phyloP scores from a whole-genome alignment of 2,888 invertebrate genomes.

The Torymus aiolomorphi region DNA sequence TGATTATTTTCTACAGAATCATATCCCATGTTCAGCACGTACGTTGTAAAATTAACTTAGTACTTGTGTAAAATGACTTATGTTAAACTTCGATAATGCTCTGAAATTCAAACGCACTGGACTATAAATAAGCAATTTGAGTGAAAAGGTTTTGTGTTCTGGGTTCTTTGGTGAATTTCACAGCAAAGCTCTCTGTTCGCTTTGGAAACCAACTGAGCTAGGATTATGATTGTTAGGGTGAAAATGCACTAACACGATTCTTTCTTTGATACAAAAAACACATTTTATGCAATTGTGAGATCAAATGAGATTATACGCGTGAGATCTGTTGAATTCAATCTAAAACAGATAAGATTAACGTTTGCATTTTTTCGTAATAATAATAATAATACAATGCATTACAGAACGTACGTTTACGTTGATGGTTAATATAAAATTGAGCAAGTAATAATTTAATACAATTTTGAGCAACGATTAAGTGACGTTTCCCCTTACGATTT shows the following conservation, averaged over 20 bases:
- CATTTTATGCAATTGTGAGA: background rate
- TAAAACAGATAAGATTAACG: no score
- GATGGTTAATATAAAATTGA: background rate
- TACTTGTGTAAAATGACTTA: conserved; percentile 44
- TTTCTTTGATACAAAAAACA: background rate
- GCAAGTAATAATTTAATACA: background rate
- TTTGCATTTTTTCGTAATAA: no score
- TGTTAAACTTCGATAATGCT: conserved; percentile 44
- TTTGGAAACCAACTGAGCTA: conserved; percentile 44
- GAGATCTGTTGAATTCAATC: no score
- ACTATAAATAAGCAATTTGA: conserved; percentile 45
- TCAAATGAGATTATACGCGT: background rate
- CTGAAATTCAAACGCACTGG: conserved; percentile 50
- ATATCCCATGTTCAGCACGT: conserved; percentile 12
- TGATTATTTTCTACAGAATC: conserved; percentile 12
- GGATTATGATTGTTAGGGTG: conserved; percentile 33
- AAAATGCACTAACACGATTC: conserved; percentile 18
- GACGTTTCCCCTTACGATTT: conserved; percentile 23
- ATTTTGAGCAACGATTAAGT: conserved; percentile 22
- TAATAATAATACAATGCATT: no score
- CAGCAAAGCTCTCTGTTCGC: conserved; percentile 55
- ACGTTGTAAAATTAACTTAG: conserved; percentile 44
- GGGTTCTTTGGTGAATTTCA: conserved; percentile 52
- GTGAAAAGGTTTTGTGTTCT: conserved; percentile 35
- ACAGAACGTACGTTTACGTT: no score